Percentiles rank a stretch among this genome's conserved stretches.
Evolutionary conservation across 2,797 vertebrate species (phyloP).

Genomic region (Rhynchotus rufescens): DNA sequence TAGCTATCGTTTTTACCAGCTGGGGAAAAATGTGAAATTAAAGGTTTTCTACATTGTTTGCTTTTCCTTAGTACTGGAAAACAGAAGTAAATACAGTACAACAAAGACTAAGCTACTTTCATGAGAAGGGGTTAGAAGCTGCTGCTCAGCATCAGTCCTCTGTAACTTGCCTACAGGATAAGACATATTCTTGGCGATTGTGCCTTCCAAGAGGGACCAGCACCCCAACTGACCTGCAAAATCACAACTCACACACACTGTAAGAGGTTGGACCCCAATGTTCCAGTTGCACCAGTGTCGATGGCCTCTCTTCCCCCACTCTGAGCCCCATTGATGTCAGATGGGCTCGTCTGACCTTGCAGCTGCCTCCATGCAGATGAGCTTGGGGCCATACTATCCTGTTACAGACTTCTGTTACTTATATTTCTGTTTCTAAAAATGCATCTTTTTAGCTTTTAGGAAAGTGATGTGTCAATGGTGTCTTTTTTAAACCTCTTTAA

Average conservation of each 20-base stretch:
- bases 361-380: not conserved
- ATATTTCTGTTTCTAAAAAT: slow-evolving; percentile 21
- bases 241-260: not conserved
- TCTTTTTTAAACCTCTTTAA: not conserved
- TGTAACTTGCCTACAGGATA: not conserved
- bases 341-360: accelerated
- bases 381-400: accelerated
- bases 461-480: not conserved
- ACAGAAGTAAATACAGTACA: slow-evolving; percentile 49
- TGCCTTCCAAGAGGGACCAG: not conserved
- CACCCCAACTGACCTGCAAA: not conserved
- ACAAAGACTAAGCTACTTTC: slow-evolving; percentile 25
- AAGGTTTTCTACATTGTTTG: slow-evolving; percentile 65
- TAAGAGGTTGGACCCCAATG: not conserved
- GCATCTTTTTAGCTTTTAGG: not conserved
- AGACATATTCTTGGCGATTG: not conserved
- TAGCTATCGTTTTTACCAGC: slow-evolving; percentile 76
- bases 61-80: slow-evolving; percentile 46
- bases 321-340: not conserved
- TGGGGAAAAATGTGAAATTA: slow-evolving; percentile 71
- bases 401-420: not conserved
- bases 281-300: not conserved
- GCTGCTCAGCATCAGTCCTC: not conserved
- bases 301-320: not conserved
- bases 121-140: slow-evolving; percentile 5